Base-by-base conservation (phyloP, 2,888 invertebrate genomes). In the Nomada lathburiana region DNA sequence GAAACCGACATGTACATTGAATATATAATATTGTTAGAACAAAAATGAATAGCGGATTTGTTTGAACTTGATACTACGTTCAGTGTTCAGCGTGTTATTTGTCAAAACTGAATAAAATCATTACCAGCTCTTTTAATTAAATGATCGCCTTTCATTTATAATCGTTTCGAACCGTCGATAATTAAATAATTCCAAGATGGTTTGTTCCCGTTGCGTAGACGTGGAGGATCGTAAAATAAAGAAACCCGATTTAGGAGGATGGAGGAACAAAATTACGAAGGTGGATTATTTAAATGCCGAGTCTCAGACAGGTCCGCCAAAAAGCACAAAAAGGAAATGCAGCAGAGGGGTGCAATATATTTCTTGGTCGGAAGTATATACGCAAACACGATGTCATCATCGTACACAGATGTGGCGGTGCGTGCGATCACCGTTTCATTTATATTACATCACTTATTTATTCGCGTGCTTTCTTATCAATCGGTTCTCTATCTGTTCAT, bases 161-260 rank as follows among this genome's bases (percentile, higher is more conserved):
- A 59, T 29, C 20, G 52, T 63, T 50, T 18, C 5, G 36, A 18
- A 13, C 2, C 5, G 50, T 60, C 26, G 26, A n/a, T 13, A 20
- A 0, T n/a, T 11, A 16, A 13, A 52, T 11, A 18, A 5, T 52
- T 1, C 13, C 11, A 62, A 71, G 42, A 82, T 78, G 82, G 71
- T 55, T 55, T 71, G 87, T 84, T 77, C 73, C 69, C 92, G 95
- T 13, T 94, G 95, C 20, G 95, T 96, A 0, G 95, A 95, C 92
- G 95, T 96, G 62, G 95, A 95, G 83, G 95, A 95, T 89, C 94
- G 94, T 47, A 80, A n/a, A 13, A 70, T 85, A 36, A 23, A 42
- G 47, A 98, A 98, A 91, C 97, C 97, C 0, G 97, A 96, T 94
- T 94, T 97, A 86, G 98, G 98, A 69, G 98, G 98, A 50, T 98